These are phyloP conservation scores for Syrphus vitripennis DNA, from an alignment of 2,888 invertebrate genomes.

Conservation along the genomic window DNA sequence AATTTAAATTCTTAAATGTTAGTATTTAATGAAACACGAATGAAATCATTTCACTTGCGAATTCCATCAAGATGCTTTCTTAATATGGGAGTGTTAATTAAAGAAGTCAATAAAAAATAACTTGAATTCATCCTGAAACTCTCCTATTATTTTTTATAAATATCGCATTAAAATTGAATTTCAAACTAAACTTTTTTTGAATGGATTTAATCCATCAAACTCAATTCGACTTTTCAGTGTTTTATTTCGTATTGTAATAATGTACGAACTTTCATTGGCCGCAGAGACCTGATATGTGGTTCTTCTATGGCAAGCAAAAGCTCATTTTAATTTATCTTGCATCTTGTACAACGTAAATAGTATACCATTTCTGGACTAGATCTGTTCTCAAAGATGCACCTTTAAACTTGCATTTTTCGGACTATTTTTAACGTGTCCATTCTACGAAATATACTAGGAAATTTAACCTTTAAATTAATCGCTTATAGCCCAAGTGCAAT, in stretches of 20 bases:
- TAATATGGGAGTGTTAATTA: conserved; percentile 78
- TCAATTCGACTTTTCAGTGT: too few relatives aligned
- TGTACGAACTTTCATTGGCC: too few relatives aligned
- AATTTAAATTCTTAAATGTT: background rate
- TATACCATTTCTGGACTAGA: conserved; percentile 28
- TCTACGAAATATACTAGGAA: too few relatives aligned
- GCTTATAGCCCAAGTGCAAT: too few relatives aligned
- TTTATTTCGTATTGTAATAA: too few relatives aligned
- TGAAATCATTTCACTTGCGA: conserved; percentile 50
- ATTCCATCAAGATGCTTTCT: conserved; percentile 67
- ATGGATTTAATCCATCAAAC: too few relatives aligned
- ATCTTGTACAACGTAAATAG: conserved; percentile 48
- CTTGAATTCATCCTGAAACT: conserved; percentile 76
- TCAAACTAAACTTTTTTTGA: too few relatives aligned
- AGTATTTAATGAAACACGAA: conserved; percentile 75
- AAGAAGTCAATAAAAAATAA: conserved; percentile 75
- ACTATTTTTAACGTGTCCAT: too few relatives aligned
- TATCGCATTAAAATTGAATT: too few relatives aligned
- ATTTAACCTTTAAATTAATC: too few relatives aligned
- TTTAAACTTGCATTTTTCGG: too few relatives aligned
- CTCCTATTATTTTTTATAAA: conserved; percentile 72
- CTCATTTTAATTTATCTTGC: conserved; percentile 34
- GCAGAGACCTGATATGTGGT: too few relatives aligned
- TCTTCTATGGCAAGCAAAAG: conserved; percentile 60
- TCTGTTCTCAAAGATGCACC: conserved; percentile 39